These are phyloP conservation scores for Xanthia icteritia DNA, from an alignment of 2,888 invertebrate species.

Conservation along the genomic window DNA sequence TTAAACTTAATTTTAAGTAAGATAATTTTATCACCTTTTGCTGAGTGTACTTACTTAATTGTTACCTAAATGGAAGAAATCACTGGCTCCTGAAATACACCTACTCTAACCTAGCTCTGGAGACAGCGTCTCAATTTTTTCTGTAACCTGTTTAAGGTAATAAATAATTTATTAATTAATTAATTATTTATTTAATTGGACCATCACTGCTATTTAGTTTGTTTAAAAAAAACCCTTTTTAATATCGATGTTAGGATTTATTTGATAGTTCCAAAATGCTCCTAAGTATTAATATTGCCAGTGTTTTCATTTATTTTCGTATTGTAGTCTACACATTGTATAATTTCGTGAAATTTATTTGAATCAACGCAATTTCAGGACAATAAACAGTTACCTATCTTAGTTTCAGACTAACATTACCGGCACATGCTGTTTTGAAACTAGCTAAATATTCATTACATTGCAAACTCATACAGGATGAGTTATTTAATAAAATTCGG, in stretches of 20 bases:
- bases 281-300: background rate
- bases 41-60: no score
- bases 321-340: background rate
- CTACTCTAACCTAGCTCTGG: no score
- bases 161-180: no score
- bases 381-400: constrained; percentile 33
- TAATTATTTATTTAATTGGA: background rate
- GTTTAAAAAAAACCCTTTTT: background rate
- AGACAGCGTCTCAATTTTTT: no score
- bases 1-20: no score
- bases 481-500: constrained; percentile 12
- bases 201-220: background rate
- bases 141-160: no score
- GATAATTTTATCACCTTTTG: no score
- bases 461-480: constrained; percentile 19
- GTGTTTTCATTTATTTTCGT: background rate
- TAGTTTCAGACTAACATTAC: constrained; percentile 36
- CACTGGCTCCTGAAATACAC: no score
- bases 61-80: no score
- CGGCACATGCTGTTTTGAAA: constrained; percentile 40
- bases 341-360: background rate
- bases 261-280: background rate
- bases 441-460: constrained; percentile 55
- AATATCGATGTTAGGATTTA: background rate
- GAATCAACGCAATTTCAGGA: constrained; percentile 24